Evolutionary conservation across 2,888 invertebrate species (phyloP), one percentile per base, ranked within the genome.

Genomic region (Parnassius orleans): DNA sequence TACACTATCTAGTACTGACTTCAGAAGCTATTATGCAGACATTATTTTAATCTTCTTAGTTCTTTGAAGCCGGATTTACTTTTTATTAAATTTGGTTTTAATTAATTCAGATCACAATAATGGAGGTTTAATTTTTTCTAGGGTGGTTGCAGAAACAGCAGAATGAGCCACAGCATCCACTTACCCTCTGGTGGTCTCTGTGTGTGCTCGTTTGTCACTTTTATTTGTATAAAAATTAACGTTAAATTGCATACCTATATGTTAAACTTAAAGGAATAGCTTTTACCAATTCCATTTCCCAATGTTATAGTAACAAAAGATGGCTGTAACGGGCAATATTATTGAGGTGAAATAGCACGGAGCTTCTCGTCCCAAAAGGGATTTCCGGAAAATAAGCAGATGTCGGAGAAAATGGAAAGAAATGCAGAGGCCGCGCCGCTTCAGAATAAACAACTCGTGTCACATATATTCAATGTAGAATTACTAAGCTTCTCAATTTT

Each of bases 311-410:
- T 57, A 54, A 62, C 58, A 63, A 63, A 62, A 63, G 58, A 63
- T 63, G 63, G 52, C 63, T 63, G 55, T 59, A 54, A 62, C 63
- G 59, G 63, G 55, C 58, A 55, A 63, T 63, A 51, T 59, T 59
- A 63, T 63, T 55, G 59, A 58, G 55, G 59, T 63, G 63, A 55
- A 59, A 63, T 55, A 55, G 59, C 51, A 46, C 52, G 19, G 51
- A 56, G 42, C 46, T 51, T 42, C 62, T 24, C 48, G 62, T 54
- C 62, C 63, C 63, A 54, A 55, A 63, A 63, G 59, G 63, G 63
- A 59, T 59, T 59, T 63, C 59, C 63, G 58, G 55, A 51, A 59
- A 63, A 63, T 59, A 63, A 63, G 59, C 63, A 63, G 58, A 59
- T 63, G 63, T 55, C 59, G 59, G 63, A 51, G 55, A 54, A 59